Percentiles rank a stretch among this genome's conserved stretches.
Evolutionary conservation across 2,797 vertebrate genomes (phyloP).

Genomic region (Phrynocephalus vlangalii): DNA sequence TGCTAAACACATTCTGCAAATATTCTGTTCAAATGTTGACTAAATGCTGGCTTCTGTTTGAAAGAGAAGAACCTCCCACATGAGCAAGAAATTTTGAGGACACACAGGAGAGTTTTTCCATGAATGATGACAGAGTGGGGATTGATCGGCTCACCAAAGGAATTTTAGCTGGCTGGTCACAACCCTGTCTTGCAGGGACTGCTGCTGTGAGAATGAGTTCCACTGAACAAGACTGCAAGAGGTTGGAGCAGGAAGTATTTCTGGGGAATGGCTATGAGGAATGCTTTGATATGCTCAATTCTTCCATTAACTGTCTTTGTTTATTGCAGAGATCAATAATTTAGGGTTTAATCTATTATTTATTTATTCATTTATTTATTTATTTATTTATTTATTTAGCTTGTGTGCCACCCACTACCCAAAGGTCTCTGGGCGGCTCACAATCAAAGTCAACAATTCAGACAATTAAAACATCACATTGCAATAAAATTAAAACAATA

Average conservation of each 20-base stretch:
- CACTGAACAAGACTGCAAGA: not conserved
- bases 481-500: too few relatives aligned
- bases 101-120: not conserved
- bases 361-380: too few relatives aligned
- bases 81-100: not conserved
- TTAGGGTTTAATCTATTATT: not conserved
- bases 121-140: not conserved
- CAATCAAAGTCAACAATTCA: too few relatives aligned
- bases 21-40: not conserved
- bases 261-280: not conserved
- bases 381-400: too few relatives aligned
- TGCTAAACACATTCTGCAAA: too few relatives aligned
- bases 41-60: not conserved
- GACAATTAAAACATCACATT: too few relatives aligned
- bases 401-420: too few relatives aligned
- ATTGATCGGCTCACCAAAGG: not conserved
- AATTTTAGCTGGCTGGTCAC: not conserved
- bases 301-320: not conserved
- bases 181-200: too few relatives aligned
- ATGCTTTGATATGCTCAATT: constrained; percentile 4
- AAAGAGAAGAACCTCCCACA: not conserved
- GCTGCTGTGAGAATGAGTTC: not conserved
- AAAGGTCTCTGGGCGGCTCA: too few relatives aligned
- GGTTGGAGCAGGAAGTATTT: not conserved
- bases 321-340: not conserved